A percentile compares a stretch with the other conserved stretches of the same genome.
phyloP scores from a whole-genome alignment of 2,797 vertebrate genomes.

The Sebastes oblongus region DNA sequence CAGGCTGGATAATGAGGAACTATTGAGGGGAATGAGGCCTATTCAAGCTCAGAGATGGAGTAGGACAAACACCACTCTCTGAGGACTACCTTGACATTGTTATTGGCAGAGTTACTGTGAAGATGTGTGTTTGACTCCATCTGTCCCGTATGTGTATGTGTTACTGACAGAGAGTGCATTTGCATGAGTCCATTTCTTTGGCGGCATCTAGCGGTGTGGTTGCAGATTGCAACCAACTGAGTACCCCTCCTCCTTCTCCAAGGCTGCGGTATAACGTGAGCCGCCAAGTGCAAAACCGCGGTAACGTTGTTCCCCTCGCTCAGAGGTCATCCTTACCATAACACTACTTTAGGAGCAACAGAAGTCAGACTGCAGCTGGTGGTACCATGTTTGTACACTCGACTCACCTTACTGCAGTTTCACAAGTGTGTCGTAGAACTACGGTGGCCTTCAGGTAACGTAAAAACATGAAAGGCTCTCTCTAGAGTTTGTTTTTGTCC shows the following conservation, averaged over 20 bases:
- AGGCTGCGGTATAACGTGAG: background rate
- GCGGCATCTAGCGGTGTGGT: too few relatives aligned
- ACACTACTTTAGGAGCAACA: background rate
- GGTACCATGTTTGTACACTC: too few relatives aligned
- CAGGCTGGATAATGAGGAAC: slow-evolving; percentile 70
- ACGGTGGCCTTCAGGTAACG: too few relatives aligned
- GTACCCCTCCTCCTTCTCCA: background rate
- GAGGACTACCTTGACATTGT: slow-evolving; percentile 14
- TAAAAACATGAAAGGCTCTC: too few relatives aligned
- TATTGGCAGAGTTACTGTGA: slow-evolving; percentile 10
- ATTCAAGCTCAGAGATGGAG: slow-evolving; percentile 49
- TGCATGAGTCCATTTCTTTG: too few relatives aligned
- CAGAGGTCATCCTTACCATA: background rate
- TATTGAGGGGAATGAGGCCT: slow-evolving; percentile 62
- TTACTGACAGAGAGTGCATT: too few relatives aligned
- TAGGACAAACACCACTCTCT: slow-evolving; percentile 32
- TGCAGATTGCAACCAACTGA: background rate
- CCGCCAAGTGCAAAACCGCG: background rate
- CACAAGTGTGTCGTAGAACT: too few relatives aligned
- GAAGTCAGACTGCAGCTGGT: background rate
- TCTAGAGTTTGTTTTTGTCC: too few relatives aligned
- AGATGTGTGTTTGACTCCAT: slow-evolving; percentile 1
- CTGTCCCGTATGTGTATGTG: background rate
- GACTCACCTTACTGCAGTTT: too few relatives aligned
- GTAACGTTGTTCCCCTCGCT: background rate